Percentiles rank a stretch among this genome's conserved stretches.
Conservation (phyloP, 92 coral and sea anemone species). For the Muricea muricata region DNA sequence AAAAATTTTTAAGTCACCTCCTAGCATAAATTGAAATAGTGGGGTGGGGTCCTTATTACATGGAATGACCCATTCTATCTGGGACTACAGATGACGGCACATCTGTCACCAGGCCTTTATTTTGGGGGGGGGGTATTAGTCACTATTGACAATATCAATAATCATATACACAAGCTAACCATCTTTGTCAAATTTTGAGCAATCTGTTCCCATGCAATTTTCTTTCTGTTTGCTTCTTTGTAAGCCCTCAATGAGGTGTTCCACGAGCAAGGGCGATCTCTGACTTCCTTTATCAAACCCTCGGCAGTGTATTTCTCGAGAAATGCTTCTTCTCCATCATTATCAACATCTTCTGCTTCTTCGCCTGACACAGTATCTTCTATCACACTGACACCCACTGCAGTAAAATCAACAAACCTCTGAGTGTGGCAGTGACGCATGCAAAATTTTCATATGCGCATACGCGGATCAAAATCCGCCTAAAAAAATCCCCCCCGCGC, state of each 20-base stretch:
- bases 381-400: background rate
- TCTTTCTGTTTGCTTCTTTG: conserved; percentile 1
- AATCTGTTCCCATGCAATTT: conserved; percentile 9
- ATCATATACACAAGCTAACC: background rate
- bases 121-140: too few relatives aligned
- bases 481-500: background rate
- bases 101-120: too few relatives aligned
- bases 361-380: background rate
- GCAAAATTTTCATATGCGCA: background rate
- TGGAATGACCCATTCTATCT: too few relatives aligned
- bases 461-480: conserved; percentile 1
- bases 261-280: conserved; percentile 12
- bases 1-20: too few relatives aligned
- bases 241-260: conserved; percentile 12
- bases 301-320: conserved; percentile 2
- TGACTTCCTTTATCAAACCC: conserved; percentile 6
- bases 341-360: background rate
- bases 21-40: too few relatives aligned
- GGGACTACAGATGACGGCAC: too few relatives aligned
- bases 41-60: too few relatives aligned
- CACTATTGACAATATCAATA: background rate
- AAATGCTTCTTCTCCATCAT: background rate
- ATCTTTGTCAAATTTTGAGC: conserved; percentile 1
- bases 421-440: background rate
- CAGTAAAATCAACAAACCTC: background rate